phyloP scores from a whole-genome alignment of 2,888 invertebrate species.

The Ashinkailepas kermadecensis region DNA sequence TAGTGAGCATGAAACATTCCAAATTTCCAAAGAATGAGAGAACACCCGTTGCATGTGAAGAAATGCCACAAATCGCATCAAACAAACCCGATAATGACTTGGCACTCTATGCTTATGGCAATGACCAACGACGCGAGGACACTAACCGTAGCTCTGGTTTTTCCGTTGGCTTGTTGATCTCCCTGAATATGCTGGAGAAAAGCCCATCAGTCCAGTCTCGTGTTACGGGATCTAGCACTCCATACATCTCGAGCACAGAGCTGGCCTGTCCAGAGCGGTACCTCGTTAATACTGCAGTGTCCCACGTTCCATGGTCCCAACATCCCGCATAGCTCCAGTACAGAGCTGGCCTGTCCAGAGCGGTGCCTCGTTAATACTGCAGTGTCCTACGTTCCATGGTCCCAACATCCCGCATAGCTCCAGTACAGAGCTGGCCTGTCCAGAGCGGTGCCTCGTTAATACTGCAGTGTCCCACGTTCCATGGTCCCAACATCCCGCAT shows the following conservation, averaged over 20 bases:
- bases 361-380: neutral
- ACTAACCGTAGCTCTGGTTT: slow-evolving; percentile 56
- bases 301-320: no score
- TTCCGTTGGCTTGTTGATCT: slow-evolving; percentile 71
- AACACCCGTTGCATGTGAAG: no score
- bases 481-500: no score
- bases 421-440: slow-evolving; percentile 66
- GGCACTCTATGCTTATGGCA: no score
- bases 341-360: slow-evolving; percentile 58
- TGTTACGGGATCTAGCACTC: slow-evolving; percentile 72
- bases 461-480: no score
- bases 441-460: neutral
- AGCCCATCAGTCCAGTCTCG: slow-evolving; percentile 91
- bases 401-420: slow-evolving; percentile 45
- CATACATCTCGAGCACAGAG: slow-evolving; percentile 81
- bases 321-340: slow-evolving; percentile 53
- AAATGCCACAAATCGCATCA: no score
- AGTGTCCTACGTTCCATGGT: no score
- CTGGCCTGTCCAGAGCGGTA: slow-evolving; percentile 49
- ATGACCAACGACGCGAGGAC: neutral
- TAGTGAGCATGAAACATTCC: no score
- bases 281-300: neutral
- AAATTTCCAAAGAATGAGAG: no score
- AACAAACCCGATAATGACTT: no score
- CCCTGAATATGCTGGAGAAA: slow-evolving; percentile 81